Evolutionary conservation across 2,113 vertebrate species (phyloP), one percentile per base, ranked within the genome.

Genomic region (Pangasianodon hypophthalmus): DNA sequence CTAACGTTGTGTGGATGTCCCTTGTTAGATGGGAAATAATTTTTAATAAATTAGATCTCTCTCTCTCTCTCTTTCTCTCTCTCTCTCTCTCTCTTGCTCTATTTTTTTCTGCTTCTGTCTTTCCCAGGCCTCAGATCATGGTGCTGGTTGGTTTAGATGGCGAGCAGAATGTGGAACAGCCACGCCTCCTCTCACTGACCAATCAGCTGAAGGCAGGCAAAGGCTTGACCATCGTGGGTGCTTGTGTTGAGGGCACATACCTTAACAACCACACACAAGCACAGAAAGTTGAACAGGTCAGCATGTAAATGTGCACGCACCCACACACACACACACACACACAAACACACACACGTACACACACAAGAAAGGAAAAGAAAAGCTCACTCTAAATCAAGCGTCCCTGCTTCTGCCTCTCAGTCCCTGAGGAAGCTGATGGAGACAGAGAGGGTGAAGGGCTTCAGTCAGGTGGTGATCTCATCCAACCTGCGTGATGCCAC

Each of bases 121-220:
- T 41, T 83, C 1, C 73, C 90, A 99, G 98, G 93, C 98, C 98
- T 0, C 98, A 99, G 96, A 95, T 99, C 87, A 94, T 99, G 94
- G 98, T 99, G 21, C 95, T 99, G 84, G 97, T 98, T 60, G 97
- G 96, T 0, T 95, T 98, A 93, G 98, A 99, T 88, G 96, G 96
- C 75, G 97, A 98, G 90, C 98, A 99, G 96, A 99, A 98, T 0
- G 97, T 99, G 64, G 97, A 98, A 89, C 97, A 99, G 91, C 98
- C 98, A 0, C 98, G 98, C 93, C 95, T 99, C 82, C 96, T 99
- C 75, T 99, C 98, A 18, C 90, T 99, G 93, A 98, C 98, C 19
- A 98, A 97, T 2, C 98, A 99, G 95, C 96, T 99, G 48, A 99
- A 99, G 93, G 98, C 98, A 0, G 98, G 98, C 44, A 99, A 99